Base-by-base conservation (phyloP, 1,140 invertebrate genomes). In the Pissodes strobi region DNA sequence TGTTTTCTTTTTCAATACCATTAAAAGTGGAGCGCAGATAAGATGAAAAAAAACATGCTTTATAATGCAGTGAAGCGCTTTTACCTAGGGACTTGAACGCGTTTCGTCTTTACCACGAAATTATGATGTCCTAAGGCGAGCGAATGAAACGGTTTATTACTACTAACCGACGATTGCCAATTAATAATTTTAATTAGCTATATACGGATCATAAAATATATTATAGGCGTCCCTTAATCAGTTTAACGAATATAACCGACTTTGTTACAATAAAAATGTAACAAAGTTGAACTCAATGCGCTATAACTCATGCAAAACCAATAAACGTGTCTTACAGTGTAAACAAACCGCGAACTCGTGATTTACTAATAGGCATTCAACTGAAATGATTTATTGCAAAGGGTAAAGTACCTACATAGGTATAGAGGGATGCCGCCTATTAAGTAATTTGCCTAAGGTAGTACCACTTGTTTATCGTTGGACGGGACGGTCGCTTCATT, bases 181-280 rank as follows among this genome's bases (percentile, higher is more conserved):
- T 67, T 62, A 62, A 49, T 57, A 51, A 30, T 64, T 68, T 64
- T 68, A 68, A 68, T 68, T 64, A 61, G 46, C 34, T 55, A 55
- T 68, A 68, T 56, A 12, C 51, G 21, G 49, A 25, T 49, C 60
- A 34, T 58, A 64, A 68, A 64, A 64, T 64, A 25, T 37, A 51
- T 41, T 49, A 60, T 38, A 17, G 55, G 48, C 27, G 48, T 53
- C 30, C 58, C 45, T 55, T 68, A 68, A 70, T 68, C 61, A 59
- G 45, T 53, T 64, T 61, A 66, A 64, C 57, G 53, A 49, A 27
- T 46, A 51, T n/a, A 46, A 46, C 53, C 41, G 45, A 68, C 63
- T 70, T 62, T 70, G 69, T 68, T 68, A 57, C 61, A 69, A 71
- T 71, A 71, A 71, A 71, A 71, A 71, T 69, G 68, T 67, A 69